These are phyloP conservation scores for Coryphaenoides rupestris DNA, from an alignment of 2,113 vertebrate genomes.

Conservation along the genomic window DNA sequence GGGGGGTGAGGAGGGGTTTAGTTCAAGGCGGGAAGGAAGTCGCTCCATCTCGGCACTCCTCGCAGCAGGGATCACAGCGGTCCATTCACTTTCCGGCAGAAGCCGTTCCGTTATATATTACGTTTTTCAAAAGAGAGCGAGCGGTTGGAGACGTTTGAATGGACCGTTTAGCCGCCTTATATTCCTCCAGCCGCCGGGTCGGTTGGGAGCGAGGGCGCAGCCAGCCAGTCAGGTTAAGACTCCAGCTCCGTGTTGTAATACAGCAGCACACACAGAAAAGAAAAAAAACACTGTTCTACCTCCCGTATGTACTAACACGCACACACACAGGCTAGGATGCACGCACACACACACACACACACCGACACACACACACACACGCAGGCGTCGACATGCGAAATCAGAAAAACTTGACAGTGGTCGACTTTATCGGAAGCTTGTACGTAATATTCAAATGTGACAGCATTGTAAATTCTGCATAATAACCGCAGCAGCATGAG, in stretches of 20 bases:
- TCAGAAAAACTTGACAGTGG: conserved; percentile 15
- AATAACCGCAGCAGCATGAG: background rate
- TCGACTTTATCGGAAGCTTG: conserved; percentile 12
- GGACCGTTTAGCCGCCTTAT: conserved; percentile 56
- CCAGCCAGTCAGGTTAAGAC: no score
- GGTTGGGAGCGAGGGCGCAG: conserved; percentile 59
- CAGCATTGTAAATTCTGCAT: conserved; percentile 24
- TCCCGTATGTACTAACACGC: no score
- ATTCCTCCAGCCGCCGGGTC: conserved; percentile 47
- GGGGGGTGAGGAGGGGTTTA: no score
- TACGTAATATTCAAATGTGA: conserved; percentile 18
- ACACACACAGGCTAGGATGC: conserved; percentile 3
- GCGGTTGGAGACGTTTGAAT: conserved; percentile 58
- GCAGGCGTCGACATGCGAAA: conserved; percentile 10
- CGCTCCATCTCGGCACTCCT: conserved; percentile 14
- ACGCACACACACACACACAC: conserved; percentile 10
- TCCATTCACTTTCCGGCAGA: conserved; percentile 36
- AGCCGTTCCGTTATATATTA: conserved; percentile 31
- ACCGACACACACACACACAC: conserved; percentile 18
- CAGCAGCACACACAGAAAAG: no score
- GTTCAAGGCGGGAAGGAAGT: background rate
- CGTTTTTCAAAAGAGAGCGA: conserved; percentile 37
- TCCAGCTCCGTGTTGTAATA: conserved; percentile 29
- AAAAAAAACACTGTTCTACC: no score
- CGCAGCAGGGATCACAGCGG: conserved; percentile 44